A percentile compares a stretch with the other conserved stretches of the same genome.
Conservation (phyloP, 64 coral and sea anemone species). For the Actinia tenebrosa region DNA sequence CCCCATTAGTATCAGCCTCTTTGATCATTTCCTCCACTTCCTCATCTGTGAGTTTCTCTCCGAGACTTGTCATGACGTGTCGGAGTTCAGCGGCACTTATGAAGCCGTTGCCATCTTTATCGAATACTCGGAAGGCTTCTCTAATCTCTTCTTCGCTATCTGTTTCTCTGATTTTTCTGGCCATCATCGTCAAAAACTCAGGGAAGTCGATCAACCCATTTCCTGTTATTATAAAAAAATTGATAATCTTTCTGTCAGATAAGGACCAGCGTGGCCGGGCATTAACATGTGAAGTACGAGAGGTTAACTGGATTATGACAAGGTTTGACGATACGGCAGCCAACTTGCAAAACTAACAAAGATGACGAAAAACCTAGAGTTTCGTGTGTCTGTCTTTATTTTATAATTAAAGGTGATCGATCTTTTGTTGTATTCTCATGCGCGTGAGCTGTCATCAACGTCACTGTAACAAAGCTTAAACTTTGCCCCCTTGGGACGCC, state of each 20-base stretch:
- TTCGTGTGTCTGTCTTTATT: too few relatives aligned
- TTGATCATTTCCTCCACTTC: slow-evolving; percentile 59
- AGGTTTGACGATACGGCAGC: too few relatives aligned
- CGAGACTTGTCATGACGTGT: slow-evolving; percentile 56
- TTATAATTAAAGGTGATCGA: too few relatives aligned
- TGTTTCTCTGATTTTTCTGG: slow-evolving; percentile 45
- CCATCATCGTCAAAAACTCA: slow-evolving; percentile 57
- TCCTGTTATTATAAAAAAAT: slow-evolving; percentile 3
- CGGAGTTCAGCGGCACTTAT: slow-evolving; percentile 53
- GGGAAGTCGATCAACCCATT: slow-evolving; percentile 59
- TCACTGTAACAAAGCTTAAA: too few relatives aligned
- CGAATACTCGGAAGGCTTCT: slow-evolving; percentile 52
- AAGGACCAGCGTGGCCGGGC: too few relatives aligned
- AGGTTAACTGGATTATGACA: too few relatives aligned
- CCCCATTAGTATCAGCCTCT: slow-evolving; percentile 49
- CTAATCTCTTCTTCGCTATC: slow-evolving; percentile 54
- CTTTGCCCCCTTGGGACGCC: too few relatives aligned
- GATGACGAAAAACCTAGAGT: too few relatives aligned
- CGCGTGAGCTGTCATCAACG: too few relatives aligned
- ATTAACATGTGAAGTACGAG: too few relatives aligned
- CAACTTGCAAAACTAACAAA: too few relatives aligned
- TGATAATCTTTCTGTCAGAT: neutral
- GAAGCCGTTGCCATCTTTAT: slow-evolving; percentile 58
- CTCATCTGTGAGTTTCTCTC: slow-evolving; percentile 59
- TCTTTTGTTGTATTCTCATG: too few relatives aligned